Percentiles rank a stretch among this genome's conserved stretches.
These are phyloP conservation scores for Tachina grossa DNA, from an alignment of 2,888 invertebrate species.

Conservation along the genomic window DNA sequence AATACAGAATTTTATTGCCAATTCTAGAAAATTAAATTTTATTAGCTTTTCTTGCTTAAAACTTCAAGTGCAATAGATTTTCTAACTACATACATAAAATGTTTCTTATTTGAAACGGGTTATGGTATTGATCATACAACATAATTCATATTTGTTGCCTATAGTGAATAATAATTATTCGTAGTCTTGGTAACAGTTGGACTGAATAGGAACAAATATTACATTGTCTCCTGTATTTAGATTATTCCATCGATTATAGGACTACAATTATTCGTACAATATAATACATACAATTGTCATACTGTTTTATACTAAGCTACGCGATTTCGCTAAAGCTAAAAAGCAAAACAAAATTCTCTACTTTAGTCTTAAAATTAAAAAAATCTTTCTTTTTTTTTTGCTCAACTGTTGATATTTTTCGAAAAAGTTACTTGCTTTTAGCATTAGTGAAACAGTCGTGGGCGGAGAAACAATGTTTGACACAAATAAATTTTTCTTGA, in stretches of 20 bases:
- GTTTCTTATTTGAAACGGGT: not conserved
- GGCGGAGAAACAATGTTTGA: no score
- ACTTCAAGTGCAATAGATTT: not conserved
- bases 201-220: not conserved
- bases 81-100: not conserved
- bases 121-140: slow-evolving; percentile 65
- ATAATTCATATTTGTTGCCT: slow-evolving; percentile 55
- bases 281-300: no score
- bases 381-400: no score
- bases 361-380: no score
- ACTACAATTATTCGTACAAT: no score
- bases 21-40: not conserved
- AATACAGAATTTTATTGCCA: not conserved
- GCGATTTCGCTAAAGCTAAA: no score
- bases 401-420: no score
- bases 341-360: no score
- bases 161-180: slow-evolving; percentile 37
- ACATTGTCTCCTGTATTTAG: not conserved
- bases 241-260: not conserved
- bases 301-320: no score
- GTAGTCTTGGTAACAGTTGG: slow-evolving; percentile 17
- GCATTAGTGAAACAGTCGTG: no score
- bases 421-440: no score
- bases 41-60: not conserved
- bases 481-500: no score